Evolutionary conservation across 2,113 vertebrate species (phyloP).

Genomic region (Acrocephalus kingi): DNA sequence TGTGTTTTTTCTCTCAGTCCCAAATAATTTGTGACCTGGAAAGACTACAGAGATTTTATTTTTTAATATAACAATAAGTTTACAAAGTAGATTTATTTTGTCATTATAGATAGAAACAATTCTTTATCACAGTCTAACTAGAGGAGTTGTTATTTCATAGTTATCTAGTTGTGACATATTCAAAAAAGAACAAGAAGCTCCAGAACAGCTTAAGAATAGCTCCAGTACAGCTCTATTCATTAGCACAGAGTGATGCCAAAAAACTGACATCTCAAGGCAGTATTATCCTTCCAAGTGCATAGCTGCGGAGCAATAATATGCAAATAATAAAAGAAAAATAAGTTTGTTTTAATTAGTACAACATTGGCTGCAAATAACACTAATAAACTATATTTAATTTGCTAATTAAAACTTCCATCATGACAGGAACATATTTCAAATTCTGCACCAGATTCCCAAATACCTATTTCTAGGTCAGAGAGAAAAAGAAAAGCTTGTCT

Average conservation of each 20-base stretch:
- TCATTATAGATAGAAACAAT: not conserved
- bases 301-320: not conserved
- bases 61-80: not conserved
- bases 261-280: not conserved
- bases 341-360: not conserved
- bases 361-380: not conserved
- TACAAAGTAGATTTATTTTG: not conserved
- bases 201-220: slow-evolving; percentile 17
- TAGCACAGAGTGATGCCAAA: not conserved
- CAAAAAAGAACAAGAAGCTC: slow-evolving; percentile 14
- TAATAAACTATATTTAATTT: not conserved
- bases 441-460: not conserved
- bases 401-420: not conserved
- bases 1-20: not conserved
- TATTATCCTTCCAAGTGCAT: slow-evolving; percentile 2
- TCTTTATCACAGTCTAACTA: not conserved
- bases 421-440: not conserved
- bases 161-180: slow-evolving; percentile 28
- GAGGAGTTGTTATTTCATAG: slow-evolving; percentile 10
- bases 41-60: not conserved
- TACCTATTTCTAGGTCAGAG: not conserved
- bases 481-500: not conserved
- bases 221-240: slow-evolving; percentile 26
- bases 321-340: slow-evolving; percentile 25
- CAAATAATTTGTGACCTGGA: not conserved